Evolutionary conservation across 1,140 invertebrate genomes (phyloP).

Genomic region (Drosophila pruinosa): DNA sequence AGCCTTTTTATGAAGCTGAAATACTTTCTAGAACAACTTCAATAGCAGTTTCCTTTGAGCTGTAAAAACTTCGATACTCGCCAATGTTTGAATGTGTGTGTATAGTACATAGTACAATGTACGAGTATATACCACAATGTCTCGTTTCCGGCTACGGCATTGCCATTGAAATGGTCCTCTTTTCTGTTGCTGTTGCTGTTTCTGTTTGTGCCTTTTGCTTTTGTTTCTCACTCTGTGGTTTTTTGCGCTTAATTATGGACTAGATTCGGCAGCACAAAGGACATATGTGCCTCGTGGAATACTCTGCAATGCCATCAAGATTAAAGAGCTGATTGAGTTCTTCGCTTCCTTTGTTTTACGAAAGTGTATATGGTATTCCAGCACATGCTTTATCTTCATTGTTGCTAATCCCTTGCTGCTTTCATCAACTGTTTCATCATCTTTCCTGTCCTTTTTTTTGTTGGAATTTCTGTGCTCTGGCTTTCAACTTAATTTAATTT

Average conservation of each 20-base stretch:
- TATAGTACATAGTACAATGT: conserved; percentile 5
- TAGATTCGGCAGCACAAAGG: conserved; percentile 30
- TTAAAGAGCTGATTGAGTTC: not conserved
- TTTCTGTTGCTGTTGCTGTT: conserved; percentile 23
- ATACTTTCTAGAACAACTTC: not conserved
- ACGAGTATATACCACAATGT: conserved; percentile 19
- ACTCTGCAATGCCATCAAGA: not conserved
- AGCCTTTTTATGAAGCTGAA: not conserved
- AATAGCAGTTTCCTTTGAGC: not conserved
- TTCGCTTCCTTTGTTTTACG: not conserved
- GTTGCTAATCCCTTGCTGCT: not conserved
- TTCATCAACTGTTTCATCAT: conserved; percentile 1
- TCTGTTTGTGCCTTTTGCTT: conserved; percentile 14
- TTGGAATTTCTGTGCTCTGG: not conserved
- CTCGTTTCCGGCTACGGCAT: conserved; percentile 32
- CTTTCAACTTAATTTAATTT: conserved; percentile 37
- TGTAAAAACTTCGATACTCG: conserved; percentile 32
- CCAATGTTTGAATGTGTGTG: not conserved
- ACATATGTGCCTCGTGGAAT: conserved; percentile 4
- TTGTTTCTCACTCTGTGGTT: conserved; percentile 43
- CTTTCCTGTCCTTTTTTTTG: not conserved
- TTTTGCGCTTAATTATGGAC: conserved; percentile 66
- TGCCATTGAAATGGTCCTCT: conserved; percentile 37
- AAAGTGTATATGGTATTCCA: not conserved
- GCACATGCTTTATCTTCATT: not conserved